Evolutionary conservation across 2,113 vertebrate species (phyloP).

Genomic region (Vulpes lagopus): DNA sequence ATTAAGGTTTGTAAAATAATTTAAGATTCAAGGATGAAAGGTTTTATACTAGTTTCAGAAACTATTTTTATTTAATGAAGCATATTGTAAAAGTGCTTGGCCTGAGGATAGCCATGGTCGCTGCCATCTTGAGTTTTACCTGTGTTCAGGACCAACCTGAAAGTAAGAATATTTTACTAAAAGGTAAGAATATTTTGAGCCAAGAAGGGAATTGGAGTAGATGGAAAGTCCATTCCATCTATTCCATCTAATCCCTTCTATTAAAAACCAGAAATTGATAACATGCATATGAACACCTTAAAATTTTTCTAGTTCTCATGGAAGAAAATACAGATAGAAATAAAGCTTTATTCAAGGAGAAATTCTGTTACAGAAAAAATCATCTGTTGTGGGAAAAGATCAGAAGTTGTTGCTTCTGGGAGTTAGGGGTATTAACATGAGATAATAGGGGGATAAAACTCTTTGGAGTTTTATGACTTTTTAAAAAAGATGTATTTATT

Average conservation of each 20-base stretch:
- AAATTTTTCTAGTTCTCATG: not conserved
- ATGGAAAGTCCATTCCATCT: not conserved
- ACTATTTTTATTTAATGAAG: not conserved
- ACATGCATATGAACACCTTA: not conserved
- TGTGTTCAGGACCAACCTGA: not conserved
- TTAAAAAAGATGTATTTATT: no score
- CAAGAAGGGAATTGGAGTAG: not conserved
- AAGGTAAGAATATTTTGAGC: not conserved
- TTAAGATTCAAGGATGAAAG: not conserved
- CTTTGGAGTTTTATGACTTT: no score
- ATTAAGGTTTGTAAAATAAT: slow-evolving; percentile 18
- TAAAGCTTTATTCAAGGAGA: not conserved
- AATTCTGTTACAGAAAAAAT: not conserved
- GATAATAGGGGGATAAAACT: no score
- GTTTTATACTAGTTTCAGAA: not conserved
- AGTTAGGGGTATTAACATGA: not conserved
- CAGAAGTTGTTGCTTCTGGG: not conserved
- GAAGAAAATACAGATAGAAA: not conserved
- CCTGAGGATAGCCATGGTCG: not conserved
- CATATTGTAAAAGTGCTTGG: not conserved
- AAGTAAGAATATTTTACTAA: not conserved
- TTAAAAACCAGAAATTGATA: not conserved
- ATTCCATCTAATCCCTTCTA: not conserved
- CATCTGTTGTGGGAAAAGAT: not conserved
- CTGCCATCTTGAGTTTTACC: not conserved